These are phyloP conservation scores for Erebia ligea DNA, from an alignment of 2,888 invertebrate species.

Conservation along the genomic window DNA sequence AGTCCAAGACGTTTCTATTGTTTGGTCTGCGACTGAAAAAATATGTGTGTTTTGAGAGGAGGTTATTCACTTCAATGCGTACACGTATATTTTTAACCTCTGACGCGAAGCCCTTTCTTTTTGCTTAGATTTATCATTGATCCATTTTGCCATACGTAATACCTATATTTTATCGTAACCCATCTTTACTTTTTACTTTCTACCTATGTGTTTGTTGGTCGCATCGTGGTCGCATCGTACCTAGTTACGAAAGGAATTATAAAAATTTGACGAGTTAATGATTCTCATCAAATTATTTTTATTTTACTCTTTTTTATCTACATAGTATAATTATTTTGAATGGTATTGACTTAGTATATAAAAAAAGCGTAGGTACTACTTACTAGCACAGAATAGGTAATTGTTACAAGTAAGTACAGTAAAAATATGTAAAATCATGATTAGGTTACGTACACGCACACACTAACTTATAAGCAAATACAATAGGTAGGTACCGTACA, in stretches of 20 bases:
- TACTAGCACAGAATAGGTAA: no score
- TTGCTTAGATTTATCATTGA: neutral
- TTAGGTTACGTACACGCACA: neutral
- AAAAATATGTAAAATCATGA: no score
- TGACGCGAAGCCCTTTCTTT: constrained; percentile 9
- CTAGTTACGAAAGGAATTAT: no score
- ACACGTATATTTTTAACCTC: constrained; percentile 1
- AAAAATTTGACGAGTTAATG: no score
- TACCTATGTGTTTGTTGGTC: neutral
- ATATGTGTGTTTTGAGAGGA: neutral
- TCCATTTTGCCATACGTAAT: neutral
- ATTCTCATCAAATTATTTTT: no score
- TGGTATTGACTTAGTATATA: no score
- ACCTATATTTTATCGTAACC: neutral
- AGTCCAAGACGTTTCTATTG: neutral
- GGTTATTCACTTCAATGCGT: constrained; percentile 8
- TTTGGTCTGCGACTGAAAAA: neutral
- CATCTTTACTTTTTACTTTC: no score
- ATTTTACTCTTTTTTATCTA: no score
- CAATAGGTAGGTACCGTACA: neutral
- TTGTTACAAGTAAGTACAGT: no score
- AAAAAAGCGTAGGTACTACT: no score
- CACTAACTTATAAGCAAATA: neutral
- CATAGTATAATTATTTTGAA: no score
- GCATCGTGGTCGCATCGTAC: neutral